Conservation (phyloP, 2,888 invertebrate genomes). For the Pyrgus malvae region DNA sequence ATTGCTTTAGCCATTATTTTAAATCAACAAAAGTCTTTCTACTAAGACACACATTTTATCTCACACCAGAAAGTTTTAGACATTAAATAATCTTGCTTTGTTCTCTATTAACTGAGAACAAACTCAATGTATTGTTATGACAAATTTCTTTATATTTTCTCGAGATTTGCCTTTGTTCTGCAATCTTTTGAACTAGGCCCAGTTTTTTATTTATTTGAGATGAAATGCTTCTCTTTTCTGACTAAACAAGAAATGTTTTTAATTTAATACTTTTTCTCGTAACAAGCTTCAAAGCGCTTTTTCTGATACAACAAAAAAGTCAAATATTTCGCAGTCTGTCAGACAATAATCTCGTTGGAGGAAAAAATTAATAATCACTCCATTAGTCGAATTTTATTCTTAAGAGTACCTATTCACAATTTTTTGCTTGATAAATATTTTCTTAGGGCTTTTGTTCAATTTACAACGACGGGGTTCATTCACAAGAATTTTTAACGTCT, state of each 20-base stretch:
- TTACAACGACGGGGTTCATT: background rate
- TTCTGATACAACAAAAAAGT: constrained; percentile 15
- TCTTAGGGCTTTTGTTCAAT: constrained; percentile 6
- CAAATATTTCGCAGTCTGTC: constrained; percentile 20
- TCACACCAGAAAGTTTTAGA: too few relatives aligned
- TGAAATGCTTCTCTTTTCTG: constrained; percentile 15
- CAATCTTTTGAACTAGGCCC: background rate
- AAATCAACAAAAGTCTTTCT: too few relatives aligned
- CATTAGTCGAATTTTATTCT: constrained; percentile 13
- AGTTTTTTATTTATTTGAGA: constrained; percentile 1
- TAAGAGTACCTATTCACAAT: background rate
- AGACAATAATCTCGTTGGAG: constrained; percentile 14
- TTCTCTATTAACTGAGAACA: too few relatives aligned
- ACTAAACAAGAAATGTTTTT: constrained; percentile 16
- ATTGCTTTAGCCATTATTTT: too few relatives aligned
- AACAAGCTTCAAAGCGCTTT: constrained; percentile 17
- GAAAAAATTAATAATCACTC: constrained; percentile 19
- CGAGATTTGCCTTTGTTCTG: constrained; percentile 4
- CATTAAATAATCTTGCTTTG: too few relatives aligned
- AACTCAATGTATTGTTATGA: too few relatives aligned
- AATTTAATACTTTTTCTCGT: constrained; percentile 20
- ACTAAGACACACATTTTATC: too few relatives aligned
- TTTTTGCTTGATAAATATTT: constrained; percentile 6
- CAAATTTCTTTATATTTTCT: too few relatives aligned
- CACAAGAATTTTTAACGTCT: constrained; percentile 1